phyloP scores from a whole-genome alignment of 2,113 vertebrate species.

The Clarias gariepinus region DNA sequence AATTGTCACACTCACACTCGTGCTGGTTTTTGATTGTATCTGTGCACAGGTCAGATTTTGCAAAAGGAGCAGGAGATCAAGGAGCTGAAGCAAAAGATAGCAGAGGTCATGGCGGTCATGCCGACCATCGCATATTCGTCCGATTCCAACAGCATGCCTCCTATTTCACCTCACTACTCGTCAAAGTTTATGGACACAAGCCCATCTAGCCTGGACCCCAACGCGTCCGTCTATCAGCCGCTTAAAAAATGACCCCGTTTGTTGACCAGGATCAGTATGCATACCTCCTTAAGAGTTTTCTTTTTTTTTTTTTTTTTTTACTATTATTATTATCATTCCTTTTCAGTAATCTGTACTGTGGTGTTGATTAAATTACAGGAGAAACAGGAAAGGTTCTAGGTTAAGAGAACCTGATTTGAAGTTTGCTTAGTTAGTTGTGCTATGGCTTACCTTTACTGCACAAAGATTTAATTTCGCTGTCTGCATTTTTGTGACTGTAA shows the following conservation, averaged over 20 bases:
- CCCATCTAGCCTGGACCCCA: constrained; percentile 96
- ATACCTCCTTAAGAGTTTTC: constrained; percentile 29
- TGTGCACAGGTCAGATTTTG: constrained; percentile 87
- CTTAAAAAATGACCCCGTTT: constrained; percentile 84
- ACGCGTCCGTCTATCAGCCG: constrained; percentile 97
- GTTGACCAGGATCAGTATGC: constrained; percentile 39
- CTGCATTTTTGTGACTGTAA: constrained; percentile 22
- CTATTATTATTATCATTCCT: not conserved
- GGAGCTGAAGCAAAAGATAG: constrained; percentile 98
- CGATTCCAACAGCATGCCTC: constrained; percentile 85
- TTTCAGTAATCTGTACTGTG: constrained; percentile 24
- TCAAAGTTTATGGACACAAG: constrained; percentile 99
- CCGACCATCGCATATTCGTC: constrained; percentile 93
- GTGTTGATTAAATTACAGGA: constrained; percentile 15
- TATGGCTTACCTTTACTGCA: constrained; percentile 1
- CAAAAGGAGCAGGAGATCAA: constrained; percentile 99
- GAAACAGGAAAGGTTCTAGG: not conserved
- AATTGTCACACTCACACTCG: not conserved
- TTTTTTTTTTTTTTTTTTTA: not conserved
- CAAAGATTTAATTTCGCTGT: constrained; percentile 5
- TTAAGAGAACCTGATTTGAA: not conserved
- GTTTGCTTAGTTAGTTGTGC: constrained; percentile 13
- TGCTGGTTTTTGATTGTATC: not conserved
- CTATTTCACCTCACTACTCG: constrained; percentile 93
- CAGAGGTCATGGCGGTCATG: constrained; percentile 99